phyloP scores from a whole-genome alignment of 2,113 vertebrate genomes.

The Columba livia region DNA sequence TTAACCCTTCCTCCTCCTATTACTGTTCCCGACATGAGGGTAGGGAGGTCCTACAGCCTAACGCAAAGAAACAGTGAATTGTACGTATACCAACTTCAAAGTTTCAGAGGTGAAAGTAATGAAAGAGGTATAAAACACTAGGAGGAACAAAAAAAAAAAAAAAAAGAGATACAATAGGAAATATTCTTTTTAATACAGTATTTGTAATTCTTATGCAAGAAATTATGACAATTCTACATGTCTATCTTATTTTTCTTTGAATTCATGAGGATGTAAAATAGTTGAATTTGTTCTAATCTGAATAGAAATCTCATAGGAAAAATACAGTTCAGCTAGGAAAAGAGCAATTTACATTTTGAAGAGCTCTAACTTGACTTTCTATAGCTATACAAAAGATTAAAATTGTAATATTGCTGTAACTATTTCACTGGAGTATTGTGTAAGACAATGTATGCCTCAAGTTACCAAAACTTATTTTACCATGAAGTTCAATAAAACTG shows the following conservation, averaged over 20 bases:
- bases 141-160: background rate
- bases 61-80: background rate
- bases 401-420: background rate
- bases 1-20: background rate
- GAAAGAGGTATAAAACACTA: background rate
- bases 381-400: background rate
- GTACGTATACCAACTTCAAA: fast-evolving
- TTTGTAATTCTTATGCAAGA: background rate
- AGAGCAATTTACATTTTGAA: background rate
- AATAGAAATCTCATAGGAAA: background rate
- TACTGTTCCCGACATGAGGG: background rate
- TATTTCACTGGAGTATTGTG: background rate
- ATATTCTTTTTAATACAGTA: background rate
- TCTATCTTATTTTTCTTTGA: background rate
- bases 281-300: background rate
- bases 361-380: background rate
- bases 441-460: background rate
- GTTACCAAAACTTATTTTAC: background rate
- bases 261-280: background rate
- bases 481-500: background rate
- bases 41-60: background rate
- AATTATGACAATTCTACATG: background rate
- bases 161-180: background rate
- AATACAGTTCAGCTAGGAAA: background rate
- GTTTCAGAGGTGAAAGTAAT: background rate